A percentile compares a stretch with the other conserved stretches of the same genome.
phyloP scores from a whole-genome alignment of 35 echinoderm and acorn worm genomes.

The Lytechinus variegatus region DNA sequence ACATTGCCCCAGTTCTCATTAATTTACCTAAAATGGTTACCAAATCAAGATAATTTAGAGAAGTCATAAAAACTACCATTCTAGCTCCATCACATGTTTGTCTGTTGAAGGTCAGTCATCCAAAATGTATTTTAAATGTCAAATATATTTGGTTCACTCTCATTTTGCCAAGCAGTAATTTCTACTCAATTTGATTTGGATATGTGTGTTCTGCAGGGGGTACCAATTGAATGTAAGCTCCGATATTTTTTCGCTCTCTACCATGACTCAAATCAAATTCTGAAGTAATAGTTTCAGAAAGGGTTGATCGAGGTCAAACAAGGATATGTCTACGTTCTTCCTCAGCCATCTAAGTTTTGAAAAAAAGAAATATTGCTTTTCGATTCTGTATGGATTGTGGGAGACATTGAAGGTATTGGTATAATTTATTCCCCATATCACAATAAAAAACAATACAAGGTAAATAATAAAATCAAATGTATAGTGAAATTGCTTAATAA shows the following conservation, averaged over 20 bases:
- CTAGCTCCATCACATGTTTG: not conserved
- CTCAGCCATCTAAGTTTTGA: not conserved
- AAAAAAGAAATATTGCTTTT: not conserved
- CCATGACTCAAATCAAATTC: not conserved
- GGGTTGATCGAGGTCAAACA: not conserved
- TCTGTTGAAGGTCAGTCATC: not conserved
- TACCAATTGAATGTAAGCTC: not conserved
- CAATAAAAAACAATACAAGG: too few species aligned
- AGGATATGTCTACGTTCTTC: not conserved
- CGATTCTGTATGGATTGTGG: not conserved
- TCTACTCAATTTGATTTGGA: not conserved
- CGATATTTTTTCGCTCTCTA: not conserved
- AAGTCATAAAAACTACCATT: not conserved
- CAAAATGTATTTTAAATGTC: constrained; percentile 15
- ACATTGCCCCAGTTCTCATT: constrained; percentile 7
- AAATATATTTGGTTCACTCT: constrained; percentile 13
- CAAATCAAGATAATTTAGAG: not conserved
- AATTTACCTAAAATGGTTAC: not conserved
- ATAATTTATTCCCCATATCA: too few species aligned
- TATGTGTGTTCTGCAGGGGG: not conserved
- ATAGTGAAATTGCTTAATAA: too few species aligned
- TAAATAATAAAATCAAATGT: too few species aligned
- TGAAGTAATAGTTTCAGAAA: not conserved
- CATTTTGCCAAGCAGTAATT: constrained; percentile 3
- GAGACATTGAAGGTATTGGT: too few species aligned